Evolutionary conservation across 2,113 vertebrate species (phyloP).

Genomic region (Centrocercus urophasianus): DNA sequence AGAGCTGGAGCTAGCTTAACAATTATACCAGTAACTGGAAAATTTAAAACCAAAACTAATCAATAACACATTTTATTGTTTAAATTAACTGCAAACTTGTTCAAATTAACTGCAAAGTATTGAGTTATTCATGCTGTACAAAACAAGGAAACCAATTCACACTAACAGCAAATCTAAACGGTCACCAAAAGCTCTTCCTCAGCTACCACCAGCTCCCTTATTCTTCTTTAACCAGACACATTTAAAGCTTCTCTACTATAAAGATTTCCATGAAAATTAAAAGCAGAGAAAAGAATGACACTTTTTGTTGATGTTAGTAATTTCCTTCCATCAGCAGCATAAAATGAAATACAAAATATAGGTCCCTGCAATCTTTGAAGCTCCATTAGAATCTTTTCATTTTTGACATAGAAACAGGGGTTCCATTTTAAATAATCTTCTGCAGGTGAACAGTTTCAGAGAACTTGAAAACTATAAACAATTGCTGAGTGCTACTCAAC

Average conservation of each 20-base stretch:
- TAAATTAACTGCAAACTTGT: background rate
- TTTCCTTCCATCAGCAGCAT: background rate
- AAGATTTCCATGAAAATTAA: background rate
- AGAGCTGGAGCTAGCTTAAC: background rate
- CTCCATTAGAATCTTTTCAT: fast-evolving
- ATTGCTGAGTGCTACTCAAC: background rate
- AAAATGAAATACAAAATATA: background rate
- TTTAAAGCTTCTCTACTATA: background rate
- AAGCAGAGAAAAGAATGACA: background rate
- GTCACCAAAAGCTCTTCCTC: background rate
- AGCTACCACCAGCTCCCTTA: background rate
- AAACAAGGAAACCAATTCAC: background rate
- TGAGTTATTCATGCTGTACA: background rate
- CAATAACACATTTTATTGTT: background rate
- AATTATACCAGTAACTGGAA: background rate
- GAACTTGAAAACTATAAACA: background rate
- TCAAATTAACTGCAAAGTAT: background rate
- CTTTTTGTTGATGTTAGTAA: background rate
- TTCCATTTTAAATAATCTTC: background rate
- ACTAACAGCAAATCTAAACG: background rate
- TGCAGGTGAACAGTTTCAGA: background rate
- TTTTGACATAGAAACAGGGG: background rate
- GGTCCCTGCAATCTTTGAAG: background rate
- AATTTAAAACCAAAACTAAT: background rate
- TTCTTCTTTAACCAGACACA: background rate